Percentiles rank a stretch among this genome's conserved stretches.
Evolutionary conservation across 1,140 invertebrate species (phyloP).

Genomic region (Brachionus plicatilis): DNA sequence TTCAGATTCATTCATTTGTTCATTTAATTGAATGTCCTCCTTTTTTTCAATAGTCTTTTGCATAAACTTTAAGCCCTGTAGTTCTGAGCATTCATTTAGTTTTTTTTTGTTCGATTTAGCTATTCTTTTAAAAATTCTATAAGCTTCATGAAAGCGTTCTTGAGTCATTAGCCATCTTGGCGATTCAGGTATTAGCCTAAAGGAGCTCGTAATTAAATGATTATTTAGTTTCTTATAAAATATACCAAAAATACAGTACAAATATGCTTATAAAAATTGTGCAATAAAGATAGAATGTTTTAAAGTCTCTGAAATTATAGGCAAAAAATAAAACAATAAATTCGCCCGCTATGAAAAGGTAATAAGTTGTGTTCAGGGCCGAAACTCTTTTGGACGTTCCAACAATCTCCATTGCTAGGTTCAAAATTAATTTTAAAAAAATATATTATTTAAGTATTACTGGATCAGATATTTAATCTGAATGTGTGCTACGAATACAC

Average conservation of each 20-base stretch:
- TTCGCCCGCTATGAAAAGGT: conserved; percentile 8
- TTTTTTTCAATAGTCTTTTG: neutral
- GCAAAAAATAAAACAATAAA: conserved; percentile 35
- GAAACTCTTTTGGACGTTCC: conserved; percentile 1
- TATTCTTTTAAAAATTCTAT: neutral
- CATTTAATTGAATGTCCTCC: neutral
- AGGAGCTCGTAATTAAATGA: neutral
- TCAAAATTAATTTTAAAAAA: neutral
- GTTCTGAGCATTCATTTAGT: neutral
- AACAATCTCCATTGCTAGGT: conserved; percentile 3
- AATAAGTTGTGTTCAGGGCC: conserved; percentile 8
- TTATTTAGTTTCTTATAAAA: neutral
- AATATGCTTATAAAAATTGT: neutral
- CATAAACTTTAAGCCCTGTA: neutral
- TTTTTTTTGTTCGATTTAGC: conserved; percentile 15
- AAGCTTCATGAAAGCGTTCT: neutral
- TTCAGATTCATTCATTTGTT: neutral
- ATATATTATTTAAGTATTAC: neutral
- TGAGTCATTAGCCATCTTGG: conserved; percentile 34
- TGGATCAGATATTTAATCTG: no score
- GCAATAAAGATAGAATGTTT: neutral
- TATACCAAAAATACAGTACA: neutral
- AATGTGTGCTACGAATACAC: no score
- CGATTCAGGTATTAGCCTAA: conserved; percentile 8
- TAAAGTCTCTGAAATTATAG: conserved; percentile 26